These are phyloP conservation scores for Bruchidius siliquastri DNA, from an alignment of 2,888 invertebrate species.

Conservation along the genomic window DNA sequence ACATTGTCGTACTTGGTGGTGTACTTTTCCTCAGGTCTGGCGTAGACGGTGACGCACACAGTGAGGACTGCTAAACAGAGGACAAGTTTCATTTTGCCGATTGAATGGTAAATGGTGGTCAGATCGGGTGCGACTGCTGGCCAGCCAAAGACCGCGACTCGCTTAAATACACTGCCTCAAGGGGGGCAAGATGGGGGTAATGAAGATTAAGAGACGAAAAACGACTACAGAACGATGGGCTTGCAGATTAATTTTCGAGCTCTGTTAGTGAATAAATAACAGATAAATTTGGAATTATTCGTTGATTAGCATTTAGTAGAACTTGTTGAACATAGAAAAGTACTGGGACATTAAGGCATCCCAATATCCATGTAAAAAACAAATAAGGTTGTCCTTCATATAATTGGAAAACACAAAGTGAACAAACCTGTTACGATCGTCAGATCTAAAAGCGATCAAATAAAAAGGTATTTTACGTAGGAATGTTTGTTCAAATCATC, in stretches of 20 bases:
- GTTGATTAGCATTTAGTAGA: neutral
- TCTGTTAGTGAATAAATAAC: neutral
- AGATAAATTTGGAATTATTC: neutral
- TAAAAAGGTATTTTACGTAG: too few relatives aligned
- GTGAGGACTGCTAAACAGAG: slow-evolving; percentile 13
- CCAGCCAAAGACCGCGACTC: neutral
- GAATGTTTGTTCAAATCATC: too few relatives aligned
- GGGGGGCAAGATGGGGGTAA: neutral
- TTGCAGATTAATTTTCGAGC: neutral
- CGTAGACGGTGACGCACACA: slow-evolving; percentile 14
- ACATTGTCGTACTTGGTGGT: slow-evolving; percentile 67
- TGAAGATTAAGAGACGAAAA: neutral
- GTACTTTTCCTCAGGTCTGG: slow-evolving; percentile 44
- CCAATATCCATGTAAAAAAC: neutral
- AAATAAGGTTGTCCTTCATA: neutral
- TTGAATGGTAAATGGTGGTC: neutral
- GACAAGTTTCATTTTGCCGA: slow-evolving; percentile 20
- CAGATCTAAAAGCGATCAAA: too few relatives aligned
- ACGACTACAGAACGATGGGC: neutral
- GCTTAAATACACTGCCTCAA: neutral
- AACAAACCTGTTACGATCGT: neutral
- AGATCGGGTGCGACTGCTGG: neutral
- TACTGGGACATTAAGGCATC: neutral
- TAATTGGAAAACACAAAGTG: neutral
- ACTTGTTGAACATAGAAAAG: neutral